Evolutionary conservation across 1,140 invertebrate genomes (phyloP).

Genomic region (Nilaparvata lugens): DNA sequence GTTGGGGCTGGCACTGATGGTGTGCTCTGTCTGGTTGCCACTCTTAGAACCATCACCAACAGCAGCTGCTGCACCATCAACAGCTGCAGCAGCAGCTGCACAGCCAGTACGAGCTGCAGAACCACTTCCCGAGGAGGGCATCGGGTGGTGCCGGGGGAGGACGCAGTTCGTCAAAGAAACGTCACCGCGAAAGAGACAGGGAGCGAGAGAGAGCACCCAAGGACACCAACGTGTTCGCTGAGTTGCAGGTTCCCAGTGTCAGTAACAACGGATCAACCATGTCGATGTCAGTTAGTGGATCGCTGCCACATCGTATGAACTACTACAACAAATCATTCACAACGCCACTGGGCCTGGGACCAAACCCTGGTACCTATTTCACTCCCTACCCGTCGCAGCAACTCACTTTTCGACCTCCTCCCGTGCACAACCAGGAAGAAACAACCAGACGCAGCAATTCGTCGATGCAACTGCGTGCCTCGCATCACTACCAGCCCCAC

Average conservation of each 20-base stretch:
- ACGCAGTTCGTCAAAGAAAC: neutral
- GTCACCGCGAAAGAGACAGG: neutral
- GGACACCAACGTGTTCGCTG: conserved; percentile 12
- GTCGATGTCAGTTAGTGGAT: neutral
- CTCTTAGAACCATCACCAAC: neutral
- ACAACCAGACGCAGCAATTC: neutral
- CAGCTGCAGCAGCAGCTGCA: too few relatives aligned
- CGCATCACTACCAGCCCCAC: conserved; percentile 21
- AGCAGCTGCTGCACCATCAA: too few relatives aligned
- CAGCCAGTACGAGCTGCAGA: neutral
- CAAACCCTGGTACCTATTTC: conserved; percentile 1
- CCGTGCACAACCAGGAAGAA: conserved; percentile 10
- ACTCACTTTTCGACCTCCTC: conserved; percentile 1
- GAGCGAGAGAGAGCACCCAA: conserved; percentile 9
- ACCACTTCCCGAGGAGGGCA: neutral
- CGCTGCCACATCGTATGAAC: conserved; percentile 14
- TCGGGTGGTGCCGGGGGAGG: neutral
- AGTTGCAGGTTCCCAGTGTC: conserved; percentile 21
- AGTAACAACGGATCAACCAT: conserved; percentile 20
- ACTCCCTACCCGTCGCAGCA: conserved; percentile 17
- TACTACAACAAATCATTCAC: conserved; percentile 22
- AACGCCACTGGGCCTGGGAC: neutral
- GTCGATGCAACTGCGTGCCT: conserved; percentile 9
- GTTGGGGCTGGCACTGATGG: too few relatives aligned
- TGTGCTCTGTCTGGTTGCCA: neutral